phyloP scores from a whole-genome alignment of 2,797 vertebrate genomes.

The Bucorvus abyssinicus region DNA sequence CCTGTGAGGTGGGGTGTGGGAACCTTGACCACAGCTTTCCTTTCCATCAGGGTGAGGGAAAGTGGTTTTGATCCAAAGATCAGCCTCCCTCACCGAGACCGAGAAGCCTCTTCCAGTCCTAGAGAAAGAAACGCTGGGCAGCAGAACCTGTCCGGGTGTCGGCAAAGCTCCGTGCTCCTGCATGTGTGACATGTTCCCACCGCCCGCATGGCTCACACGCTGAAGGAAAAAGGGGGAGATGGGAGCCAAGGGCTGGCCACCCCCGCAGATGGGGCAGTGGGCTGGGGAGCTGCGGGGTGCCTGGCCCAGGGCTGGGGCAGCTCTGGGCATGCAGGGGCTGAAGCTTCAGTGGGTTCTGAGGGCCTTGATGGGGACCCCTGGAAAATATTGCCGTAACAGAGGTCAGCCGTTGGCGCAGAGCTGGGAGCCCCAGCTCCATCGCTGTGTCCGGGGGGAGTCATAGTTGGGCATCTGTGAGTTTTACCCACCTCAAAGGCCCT shows the following conservation, averaged over 20 bases:
- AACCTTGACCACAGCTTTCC: background rate
- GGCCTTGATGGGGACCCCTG: fast-evolving
- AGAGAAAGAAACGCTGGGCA: background rate
- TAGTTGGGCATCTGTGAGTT: background rate
- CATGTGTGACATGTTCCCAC: too few relatives aligned
- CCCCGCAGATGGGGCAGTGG: background rate
- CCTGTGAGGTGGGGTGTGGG: background rate
- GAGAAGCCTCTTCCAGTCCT: background rate
- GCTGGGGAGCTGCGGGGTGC: too few relatives aligned
- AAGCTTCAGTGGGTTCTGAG: background rate
- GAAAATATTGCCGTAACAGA: fast-evolving
- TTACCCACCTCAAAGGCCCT: background rate
- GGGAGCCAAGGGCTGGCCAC: background rate
- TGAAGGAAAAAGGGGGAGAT: background rate
- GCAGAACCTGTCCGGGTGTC: background rate
- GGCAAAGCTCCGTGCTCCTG: background rate
- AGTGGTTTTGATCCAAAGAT: background rate
- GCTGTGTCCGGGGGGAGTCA: fast-evolving
- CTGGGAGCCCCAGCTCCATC: background rate
- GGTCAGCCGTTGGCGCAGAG: background rate
- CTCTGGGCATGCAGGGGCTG: background rate
- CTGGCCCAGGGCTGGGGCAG: background rate
- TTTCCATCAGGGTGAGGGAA: background rate
- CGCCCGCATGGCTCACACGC: background rate
- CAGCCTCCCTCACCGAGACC: background rate